phyloP scores from a whole-genome alignment of 1,140 invertebrate species.

The Drosophila malerkotliana region DNA sequence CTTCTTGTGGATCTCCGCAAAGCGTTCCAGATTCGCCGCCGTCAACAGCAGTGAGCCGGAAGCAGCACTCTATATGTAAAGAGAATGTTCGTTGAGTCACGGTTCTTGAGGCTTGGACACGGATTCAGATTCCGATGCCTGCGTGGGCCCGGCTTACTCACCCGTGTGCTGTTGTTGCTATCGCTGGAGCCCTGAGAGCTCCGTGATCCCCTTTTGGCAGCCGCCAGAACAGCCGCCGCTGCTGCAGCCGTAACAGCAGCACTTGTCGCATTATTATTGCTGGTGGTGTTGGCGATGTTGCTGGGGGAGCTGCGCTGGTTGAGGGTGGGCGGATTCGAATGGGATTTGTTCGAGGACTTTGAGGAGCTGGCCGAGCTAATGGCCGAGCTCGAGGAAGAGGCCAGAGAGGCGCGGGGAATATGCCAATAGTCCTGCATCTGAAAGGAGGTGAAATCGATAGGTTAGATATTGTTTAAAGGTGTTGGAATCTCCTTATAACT shows the following conservation, averaged over 20 bases:
- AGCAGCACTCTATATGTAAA: slow-evolving; percentile 88
- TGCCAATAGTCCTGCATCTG: slow-evolving; percentile 89
- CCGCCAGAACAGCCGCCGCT: slow-evolving; percentile 63
- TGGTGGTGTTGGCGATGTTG: neutral
- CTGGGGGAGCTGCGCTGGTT: slow-evolving; percentile 60
- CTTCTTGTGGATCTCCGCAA: slow-evolving; percentile 88
- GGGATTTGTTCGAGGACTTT: slow-evolving; percentile 82
- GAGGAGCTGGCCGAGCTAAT: slow-evolving; percentile 85
- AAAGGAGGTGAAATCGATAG: neutral
- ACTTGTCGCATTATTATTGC: slow-evolving; percentile 69
- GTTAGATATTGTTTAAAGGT: neutral
- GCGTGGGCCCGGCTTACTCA: slow-evolving; percentile 84
- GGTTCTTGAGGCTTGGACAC: slow-evolving; percentile 2
- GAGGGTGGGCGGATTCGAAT: slow-evolving; percentile 68
- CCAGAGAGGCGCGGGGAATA: slow-evolving; percentile 90
- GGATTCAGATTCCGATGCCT: neutral
- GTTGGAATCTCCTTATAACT: neutral
- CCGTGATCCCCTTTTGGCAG: slow-evolving; percentile 86
- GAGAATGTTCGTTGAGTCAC: slow-evolving; percentile 51
- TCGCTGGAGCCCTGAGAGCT: slow-evolving; percentile 90
- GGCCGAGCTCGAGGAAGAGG: slow-evolving; percentile 87
- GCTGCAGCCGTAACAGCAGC: slow-evolving; percentile 81
- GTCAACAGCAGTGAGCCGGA: slow-evolving; percentile 91
- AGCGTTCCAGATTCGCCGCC: slow-evolving; percentile 89
- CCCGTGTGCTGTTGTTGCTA: slow-evolving; percentile 91